Evolutionary conservation across 2,797 vertebrate genomes (phyloP).

Genomic region (Rhyacichthys aspro): DNA sequence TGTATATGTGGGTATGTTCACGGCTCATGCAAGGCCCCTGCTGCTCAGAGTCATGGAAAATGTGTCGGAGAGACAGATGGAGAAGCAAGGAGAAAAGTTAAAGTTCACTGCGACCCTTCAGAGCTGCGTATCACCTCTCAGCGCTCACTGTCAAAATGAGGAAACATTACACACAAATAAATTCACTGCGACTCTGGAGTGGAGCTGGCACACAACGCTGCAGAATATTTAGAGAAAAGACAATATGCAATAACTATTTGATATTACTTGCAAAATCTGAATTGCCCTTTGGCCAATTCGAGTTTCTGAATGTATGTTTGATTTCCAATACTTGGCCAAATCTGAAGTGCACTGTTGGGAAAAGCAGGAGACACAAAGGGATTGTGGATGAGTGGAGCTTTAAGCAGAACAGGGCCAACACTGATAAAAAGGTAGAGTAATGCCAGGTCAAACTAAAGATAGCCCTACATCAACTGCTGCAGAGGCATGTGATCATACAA

Average conservation of each 20-base stretch:
- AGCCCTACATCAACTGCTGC: slow-evolving; percentile 23
- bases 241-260: too few relatives aligned
- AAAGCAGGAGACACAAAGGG: slow-evolving; percentile 2
- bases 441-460: slow-evolving; percentile 48
- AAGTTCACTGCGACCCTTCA: not conserved
- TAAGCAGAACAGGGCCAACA: slow-evolving; percentile 17
- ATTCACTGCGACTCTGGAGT: too few relatives aligned
- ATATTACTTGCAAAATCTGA: too few relatives aligned
- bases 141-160: not conserved
- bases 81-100: slow-evolving; percentile 11
- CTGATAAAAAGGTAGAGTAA: slow-evolving; percentile 26
- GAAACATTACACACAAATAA: not conserved
- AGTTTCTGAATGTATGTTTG: not conserved
- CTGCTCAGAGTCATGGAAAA: slow-evolving; percentile 22
- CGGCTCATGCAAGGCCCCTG: slow-evolving; percentile 35
- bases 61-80: slow-evolving; percentile 3
- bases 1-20: slow-evolving; percentile 4
- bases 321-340: not conserved
- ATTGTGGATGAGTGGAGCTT: not conserved
- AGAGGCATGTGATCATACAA: not conserved
- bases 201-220: too few relatives aligned
- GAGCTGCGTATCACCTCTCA: not conserved
- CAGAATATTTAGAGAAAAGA: too few relatives aligned
- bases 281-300: not conserved
- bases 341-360: not conserved